Evolutionary conservation across 1,140 invertebrate genomes (phyloP).

Genomic region (Paracyclopina nana): DNA sequence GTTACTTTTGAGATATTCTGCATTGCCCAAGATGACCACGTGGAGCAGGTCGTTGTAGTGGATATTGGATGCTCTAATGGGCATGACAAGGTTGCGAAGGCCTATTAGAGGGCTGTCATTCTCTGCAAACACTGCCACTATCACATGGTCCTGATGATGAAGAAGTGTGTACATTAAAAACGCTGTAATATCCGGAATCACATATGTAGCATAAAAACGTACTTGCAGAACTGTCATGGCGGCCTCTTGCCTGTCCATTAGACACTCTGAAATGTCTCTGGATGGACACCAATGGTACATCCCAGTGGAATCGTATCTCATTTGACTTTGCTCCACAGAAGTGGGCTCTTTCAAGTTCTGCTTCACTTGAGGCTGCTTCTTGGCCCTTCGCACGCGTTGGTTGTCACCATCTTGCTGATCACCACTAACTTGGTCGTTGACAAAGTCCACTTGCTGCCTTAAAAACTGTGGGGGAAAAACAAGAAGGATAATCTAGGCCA

Average conservation of each 20-base stretch:
- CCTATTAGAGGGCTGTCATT: slow-evolving; percentile 9
- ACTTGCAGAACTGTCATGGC: slow-evolving; percentile 22
- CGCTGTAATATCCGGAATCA: slow-evolving; percentile 8
- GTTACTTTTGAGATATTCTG: slow-evolving; percentile 66
- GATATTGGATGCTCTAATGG: slow-evolving; percentile 87
- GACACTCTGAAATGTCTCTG: slow-evolving; percentile 82
- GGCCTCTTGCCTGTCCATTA: slow-evolving; percentile 42
- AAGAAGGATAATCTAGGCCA: too few species aligned
- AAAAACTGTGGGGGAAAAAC: too few species aligned
- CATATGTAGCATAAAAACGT: neutral
- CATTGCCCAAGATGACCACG: slow-evolving; percentile 93
- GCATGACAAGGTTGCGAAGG: slow-evolving; percentile 75
- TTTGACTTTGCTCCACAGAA: slow-evolving; percentile 26
- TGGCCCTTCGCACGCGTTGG: too few species aligned
- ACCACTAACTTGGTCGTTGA: too few species aligned
- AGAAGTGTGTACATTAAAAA: neutral
- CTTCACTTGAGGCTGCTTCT: too few species aligned
- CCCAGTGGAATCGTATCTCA: slow-evolving; percentile 96
- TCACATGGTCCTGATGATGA: neutral
- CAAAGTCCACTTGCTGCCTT: too few species aligned
- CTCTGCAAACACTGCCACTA: slow-evolving; percentile 12
- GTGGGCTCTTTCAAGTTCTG: too few species aligned
- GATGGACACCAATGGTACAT: slow-evolving; percentile 99
- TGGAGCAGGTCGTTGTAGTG: slow-evolving; percentile 98
- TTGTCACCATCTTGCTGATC: too few species aligned